Base-by-base conservation (phyloP, 2,113 vertebrate genomes). In the Solenodon paradoxus region DNA sequence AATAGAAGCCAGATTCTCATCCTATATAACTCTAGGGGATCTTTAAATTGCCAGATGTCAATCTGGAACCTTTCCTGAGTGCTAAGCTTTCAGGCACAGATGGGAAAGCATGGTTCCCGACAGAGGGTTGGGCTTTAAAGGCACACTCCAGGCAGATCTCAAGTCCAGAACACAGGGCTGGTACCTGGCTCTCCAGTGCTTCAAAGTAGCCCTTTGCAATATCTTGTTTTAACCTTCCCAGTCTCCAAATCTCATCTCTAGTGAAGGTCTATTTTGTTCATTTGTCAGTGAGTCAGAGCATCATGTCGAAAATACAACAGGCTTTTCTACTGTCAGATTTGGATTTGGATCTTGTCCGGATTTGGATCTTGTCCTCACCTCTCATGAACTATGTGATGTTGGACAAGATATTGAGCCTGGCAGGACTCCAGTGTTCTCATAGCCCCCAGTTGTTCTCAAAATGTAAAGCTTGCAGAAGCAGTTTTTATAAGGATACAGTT, bases 11-110 rank as follows among this genome's bases (percentile, higher is more conserved):
- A 95, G 87, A 93, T 94, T 95, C 59, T 72, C 92, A 92, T 95
- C 16, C 95, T 93, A 22, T 96, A 53, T 93, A 96, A 95, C 92
- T 96, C 90, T 92, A 92, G 93, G 95, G 95, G 83, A 96, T 96
- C 69, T 97, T 96, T 88, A 87, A 89, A 90, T 95, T 1, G 28
- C 96, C 95, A 97, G 95, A 95, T 97, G 95, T 95, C 97, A 96
- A 74, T 92, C 97, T 97, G 97, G 95, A 96, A 85, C 88, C 92
- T 93, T 95, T 97, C 93, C 80, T 96, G 87, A 97, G 38, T 78
- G 47, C 51, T 79, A n/a, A 84, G 84, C 66, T 92, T 71, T 68
- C 20, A 57, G 6, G 13, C 92, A 94, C 92, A 95, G 66, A 95
- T 63, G 94, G 75, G 71, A 85, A 94, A 93, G 61, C 61, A 77